Percentiles rank a stretch among this genome's conserved stretches.
phyloP scores from a whole-genome alignment of 2,888 invertebrate species.

The Hydriomena furcata region DNA sequence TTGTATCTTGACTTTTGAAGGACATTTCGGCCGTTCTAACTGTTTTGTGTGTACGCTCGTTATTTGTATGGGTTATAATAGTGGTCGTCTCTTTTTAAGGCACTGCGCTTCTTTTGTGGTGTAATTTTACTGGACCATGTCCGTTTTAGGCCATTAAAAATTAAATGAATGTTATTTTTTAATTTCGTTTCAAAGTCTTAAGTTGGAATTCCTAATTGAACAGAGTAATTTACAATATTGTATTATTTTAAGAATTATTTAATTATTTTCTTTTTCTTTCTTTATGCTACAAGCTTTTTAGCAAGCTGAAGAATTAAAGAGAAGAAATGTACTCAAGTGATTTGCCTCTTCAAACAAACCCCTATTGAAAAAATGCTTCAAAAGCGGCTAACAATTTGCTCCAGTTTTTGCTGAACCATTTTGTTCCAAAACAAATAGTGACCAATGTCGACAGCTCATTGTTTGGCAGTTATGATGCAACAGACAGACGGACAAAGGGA shows the following conservation, averaged over 20 bases:
- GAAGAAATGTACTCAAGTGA: neutral
- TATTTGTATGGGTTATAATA: conserved; percentile 20
- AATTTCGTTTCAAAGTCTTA: too few relatives aligned
- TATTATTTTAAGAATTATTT: too few relatives aligned
- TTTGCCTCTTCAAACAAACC: conserved; percentile 15
- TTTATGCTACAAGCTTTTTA: too few relatives aligned
- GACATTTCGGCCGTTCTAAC: conserved; percentile 41
- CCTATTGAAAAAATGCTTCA: conserved; percentile 9
- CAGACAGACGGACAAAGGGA: conserved; percentile 49
- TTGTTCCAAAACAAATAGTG: conserved; percentile 57
- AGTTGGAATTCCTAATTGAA: neutral
- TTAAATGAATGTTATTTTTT: neutral
- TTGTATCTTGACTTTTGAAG: conserved; percentile 37
- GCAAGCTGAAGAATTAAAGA: neutral
- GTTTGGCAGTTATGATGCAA: conserved; percentile 49
- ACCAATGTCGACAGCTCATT: conserved; percentile 44
- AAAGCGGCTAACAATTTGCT: conserved; percentile 47
- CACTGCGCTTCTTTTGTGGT: conserved; percentile 10
- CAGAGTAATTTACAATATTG: too few relatives aligned
- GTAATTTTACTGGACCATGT: conserved; percentile 2
- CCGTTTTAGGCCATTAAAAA: neutral
- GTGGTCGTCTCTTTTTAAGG: conserved; percentile 15
- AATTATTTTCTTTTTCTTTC: too few relatives aligned
- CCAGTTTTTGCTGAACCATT: conserved; percentile 56
- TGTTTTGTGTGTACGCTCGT: conserved; percentile 54